Percentiles rank a stretch among this genome's conserved stretches.
phyloP scores from a whole-genome alignment of 2,888 invertebrate genomes.

The Ametastegia equiseti region DNA sequence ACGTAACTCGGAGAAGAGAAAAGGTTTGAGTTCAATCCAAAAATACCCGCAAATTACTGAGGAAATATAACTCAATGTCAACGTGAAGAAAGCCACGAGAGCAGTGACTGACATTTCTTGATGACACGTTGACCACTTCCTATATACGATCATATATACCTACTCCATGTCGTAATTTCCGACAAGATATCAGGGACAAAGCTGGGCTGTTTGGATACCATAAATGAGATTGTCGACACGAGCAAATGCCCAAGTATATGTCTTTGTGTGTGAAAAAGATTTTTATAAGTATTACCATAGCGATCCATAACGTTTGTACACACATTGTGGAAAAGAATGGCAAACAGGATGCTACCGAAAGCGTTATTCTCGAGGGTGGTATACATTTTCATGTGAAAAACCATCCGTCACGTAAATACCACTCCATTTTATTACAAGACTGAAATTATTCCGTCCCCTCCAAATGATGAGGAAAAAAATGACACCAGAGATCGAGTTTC shows the following conservation, averaged over 20 bases:
- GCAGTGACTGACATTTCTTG: not conserved
- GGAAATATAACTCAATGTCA: not conserved
- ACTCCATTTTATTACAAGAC: not conserved
- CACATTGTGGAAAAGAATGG: not conserved
- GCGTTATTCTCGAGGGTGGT: not conserved
- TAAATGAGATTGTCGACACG: slow-evolving; percentile 4
- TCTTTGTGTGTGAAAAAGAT: slow-evolving; percentile 7
- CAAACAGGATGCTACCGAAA: not conserved
- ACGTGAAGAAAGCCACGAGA: not conserved
- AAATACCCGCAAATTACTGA: not conserved
- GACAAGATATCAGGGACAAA: slow-evolving; percentile 1
- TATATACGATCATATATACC: not conserved
- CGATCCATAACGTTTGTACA: not conserved
- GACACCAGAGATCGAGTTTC: not conserved
- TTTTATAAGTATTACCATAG: not conserved
- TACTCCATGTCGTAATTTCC: not conserved
- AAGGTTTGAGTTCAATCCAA: not conserved
- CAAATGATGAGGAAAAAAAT: not conserved
- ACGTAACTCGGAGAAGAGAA: not conserved
- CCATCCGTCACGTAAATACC: not conserved
- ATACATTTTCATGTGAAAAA: not conserved
- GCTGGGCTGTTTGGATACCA: not conserved
- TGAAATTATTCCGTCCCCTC: not conserved
- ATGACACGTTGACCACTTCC: slow-evolving; percentile 3
- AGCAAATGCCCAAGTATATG: not conserved